Conservation (phyloP, 2,888 invertebrate species). For the Nezara viridula region DNA sequence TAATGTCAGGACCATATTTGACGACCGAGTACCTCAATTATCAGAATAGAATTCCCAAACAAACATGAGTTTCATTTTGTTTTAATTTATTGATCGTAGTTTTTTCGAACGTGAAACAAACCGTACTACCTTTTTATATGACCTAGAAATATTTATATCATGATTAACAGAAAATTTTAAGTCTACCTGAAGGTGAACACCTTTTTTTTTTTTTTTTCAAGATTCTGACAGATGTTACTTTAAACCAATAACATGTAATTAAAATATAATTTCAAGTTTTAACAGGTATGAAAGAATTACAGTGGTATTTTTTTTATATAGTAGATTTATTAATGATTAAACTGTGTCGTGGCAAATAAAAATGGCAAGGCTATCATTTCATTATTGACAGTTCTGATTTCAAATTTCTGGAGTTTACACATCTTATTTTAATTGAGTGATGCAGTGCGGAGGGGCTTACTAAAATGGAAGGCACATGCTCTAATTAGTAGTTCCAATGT, state of each 20-base stretch:
- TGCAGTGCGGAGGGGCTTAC: not conserved
- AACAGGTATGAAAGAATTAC: not conserved
- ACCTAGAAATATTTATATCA: too few species aligned
- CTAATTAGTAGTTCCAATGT: not conserved
- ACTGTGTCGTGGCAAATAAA: not conserved
- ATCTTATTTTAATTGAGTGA: not conserved
- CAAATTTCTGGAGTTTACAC: not conserved
- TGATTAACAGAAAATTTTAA: too few species aligned
- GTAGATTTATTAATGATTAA: not conserved
- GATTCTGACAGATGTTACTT: too few species aligned
- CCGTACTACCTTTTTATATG: too few species aligned
- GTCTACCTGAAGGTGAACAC: too few species aligned
- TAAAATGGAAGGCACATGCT: not conserved
- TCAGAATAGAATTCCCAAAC: too few species aligned
- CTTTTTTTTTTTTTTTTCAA: too few species aligned
- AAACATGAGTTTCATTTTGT: too few species aligned
- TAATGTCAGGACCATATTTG: too few species aligned
- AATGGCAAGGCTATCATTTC: not conserved
- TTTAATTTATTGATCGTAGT: too few species aligned
- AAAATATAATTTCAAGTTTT: not conserved
- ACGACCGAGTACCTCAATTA: too few species aligned
- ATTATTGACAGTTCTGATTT: not conserved
- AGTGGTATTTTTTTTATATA: not conserved
- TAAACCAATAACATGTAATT: not conserved
- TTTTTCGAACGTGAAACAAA: too few species aligned